Evolutionary conservation across 2,888 invertebrate genomes (phyloP), one percentile per base, ranked within the genome.

Genomic region (Zygogramma bicolorata): DNA sequence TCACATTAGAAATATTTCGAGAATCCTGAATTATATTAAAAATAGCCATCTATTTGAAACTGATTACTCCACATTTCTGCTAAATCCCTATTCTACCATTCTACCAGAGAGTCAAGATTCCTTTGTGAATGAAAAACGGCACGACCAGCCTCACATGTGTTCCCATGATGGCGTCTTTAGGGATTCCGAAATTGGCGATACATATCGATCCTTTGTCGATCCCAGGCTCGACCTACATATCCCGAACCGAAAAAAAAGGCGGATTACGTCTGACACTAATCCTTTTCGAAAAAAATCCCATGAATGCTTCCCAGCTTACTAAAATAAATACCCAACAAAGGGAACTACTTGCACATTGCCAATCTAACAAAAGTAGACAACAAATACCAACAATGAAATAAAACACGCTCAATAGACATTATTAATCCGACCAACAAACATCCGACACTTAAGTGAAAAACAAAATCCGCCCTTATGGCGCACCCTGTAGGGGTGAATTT

Each of bases 381-480:
- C 86, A 87, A 87, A 86, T 83, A 84, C 85, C 86, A 86, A 87
- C 87, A 87, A 87, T 86, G 85, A 86, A 87, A 86, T 86, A 86
- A 86, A 86, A 86, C 86, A 87, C 87, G 87, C 87, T 87, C 87
- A 87, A 87, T 87, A 87, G 87, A 87, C 85, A 86, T 81, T 82
- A 85, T 85, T 86, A 86, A 86, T 86, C 86, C 87, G 80, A 84
- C 85, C 84, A 82, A 82, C 84, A 85, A 85, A 86, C 85, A 85
- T 84, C 83, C 83, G 83, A 85, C 85, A 85, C 85, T 83, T 85
- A 75, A 68, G 63, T 69, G 68, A 68, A 77, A 75, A 75, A 69
- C 74, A 71, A 76, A 75, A 76, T 66, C 70, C 65, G 71, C 62
- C 77, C 76, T 71, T 76, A 68, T 34, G 38, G 29, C n/a, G 15